Percentiles rank a stretch among this genome's conserved stretches.
Conservation (phyloP, 1,140 invertebrate genomes). For the Brevipalpus yothersi region DNA sequence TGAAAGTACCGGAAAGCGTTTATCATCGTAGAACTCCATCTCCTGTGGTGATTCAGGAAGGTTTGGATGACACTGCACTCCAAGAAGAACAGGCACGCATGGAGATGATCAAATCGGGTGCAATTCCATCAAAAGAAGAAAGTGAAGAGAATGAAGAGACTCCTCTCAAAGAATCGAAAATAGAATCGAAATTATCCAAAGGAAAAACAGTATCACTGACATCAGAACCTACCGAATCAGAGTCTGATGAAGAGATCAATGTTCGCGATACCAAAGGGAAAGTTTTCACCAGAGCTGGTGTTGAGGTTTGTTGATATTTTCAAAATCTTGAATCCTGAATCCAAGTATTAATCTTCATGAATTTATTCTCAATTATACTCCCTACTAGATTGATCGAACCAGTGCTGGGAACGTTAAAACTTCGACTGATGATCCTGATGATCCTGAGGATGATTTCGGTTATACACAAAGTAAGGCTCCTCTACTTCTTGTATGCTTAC, state of each 20-base stretch:
- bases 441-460: slow-evolving; percentile 61
- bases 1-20: slow-evolving; percentile 13
- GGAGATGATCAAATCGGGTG: slow-evolving; percentile 2
- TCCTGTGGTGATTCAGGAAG: slow-evolving; percentile 20
- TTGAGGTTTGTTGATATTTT: slow-evolving; percentile 34
- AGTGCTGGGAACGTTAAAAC: slow-evolving; percentile 60
- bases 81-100: slow-evolving; percentile 14
- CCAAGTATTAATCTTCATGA: background rate
- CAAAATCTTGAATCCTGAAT: background rate
- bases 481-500: background rate
- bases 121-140: background rate
- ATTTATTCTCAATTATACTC: too few relatives aligned
- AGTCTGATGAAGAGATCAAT: slow-evolving; percentile 33
- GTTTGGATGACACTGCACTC: slow-evolving; percentile 16
- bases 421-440: slow-evolving; percentile 41
- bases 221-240: slow-evolving; percentile 3
- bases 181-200: background rate
- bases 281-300: slow-evolving; percentile 41
- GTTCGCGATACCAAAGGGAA: slow-evolving; percentile 46
- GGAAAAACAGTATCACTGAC: background rate
- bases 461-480: slow-evolving; percentile 57
- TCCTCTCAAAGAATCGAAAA: background rate
- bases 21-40: slow-evolving; percentile 18
- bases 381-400: slow-evolving; percentile 22
- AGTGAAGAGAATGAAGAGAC: background rate